Percentiles rank a stretch among this genome's conserved stretches.
Conservation (phyloP, 2,113 vertebrate species). For the Hemicordylus capensis region DNA sequence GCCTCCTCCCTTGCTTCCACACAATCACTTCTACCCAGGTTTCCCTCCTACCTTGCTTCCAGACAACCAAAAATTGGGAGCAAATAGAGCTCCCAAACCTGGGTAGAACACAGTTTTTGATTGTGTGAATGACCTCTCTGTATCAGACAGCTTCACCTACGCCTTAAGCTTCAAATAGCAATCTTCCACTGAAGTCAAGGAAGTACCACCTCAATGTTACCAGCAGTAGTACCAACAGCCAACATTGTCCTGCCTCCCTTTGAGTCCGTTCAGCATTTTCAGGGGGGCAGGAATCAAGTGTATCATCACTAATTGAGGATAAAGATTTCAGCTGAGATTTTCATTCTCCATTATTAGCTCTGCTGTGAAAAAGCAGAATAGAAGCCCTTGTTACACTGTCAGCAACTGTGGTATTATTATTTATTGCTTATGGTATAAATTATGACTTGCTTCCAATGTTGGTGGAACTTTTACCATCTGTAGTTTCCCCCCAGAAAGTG, state of each 20-base stretch:
- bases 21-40: too few species aligned
- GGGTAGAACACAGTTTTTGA: too few species aligned
- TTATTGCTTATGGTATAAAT: conserved; percentile 12
- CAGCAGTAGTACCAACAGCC: too few species aligned
- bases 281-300: not conserved
- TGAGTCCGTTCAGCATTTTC: not conserved
- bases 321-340: conserved; percentile 28
- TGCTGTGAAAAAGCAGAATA: not conserved
- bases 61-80: too few species aligned
- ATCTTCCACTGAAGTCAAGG: too few species aligned
- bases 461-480: not conserved
- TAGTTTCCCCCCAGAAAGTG: not conserved
- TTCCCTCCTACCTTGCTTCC: too few species aligned
- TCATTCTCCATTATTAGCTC: conserved; percentile 1
- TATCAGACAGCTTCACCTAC: too few species aligned
- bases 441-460: not conserved
- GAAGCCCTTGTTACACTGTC: conserved; percentile 13
- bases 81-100: too few species aligned
- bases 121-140: too few species aligned
- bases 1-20: too few species aligned
- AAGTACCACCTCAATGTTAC: too few species aligned
- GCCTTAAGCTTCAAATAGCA: too few species aligned
- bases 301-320: conserved; percentile 10
- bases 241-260: not conserved
- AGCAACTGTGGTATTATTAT: conserved; percentile 1